Conservation (phyloP, 2,113 vertebrate genomes). For the Cathartes aura region DNA sequence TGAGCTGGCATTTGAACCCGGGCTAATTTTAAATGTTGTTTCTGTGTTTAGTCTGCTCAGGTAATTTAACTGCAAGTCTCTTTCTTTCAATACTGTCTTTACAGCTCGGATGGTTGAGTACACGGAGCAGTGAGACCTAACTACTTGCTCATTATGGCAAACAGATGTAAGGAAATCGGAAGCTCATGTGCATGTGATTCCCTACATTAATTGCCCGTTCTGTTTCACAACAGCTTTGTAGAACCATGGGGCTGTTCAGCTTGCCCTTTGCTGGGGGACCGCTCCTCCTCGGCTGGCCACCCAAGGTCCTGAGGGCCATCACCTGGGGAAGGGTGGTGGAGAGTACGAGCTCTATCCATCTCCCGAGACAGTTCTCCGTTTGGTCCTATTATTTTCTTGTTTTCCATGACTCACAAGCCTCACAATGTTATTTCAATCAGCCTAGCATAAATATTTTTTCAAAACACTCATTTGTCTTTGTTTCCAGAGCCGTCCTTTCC, state of each 20-base stretch:
- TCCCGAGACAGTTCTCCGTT: neutral
- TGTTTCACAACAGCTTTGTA: neutral
- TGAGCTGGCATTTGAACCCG: slow-evolving; percentile 8
- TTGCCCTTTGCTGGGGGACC: fast-evolving
- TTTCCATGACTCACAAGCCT: neutral
- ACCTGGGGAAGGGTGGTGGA: neutral
- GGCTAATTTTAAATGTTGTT: slow-evolving; percentile 14
- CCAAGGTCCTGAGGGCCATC: neutral
- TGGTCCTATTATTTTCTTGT: neutral
- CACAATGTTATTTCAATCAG: neutral
- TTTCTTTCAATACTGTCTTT: neutral
- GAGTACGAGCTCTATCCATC: neutral
- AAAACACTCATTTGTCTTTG: slow-evolving; percentile 8
- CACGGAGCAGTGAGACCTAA: neutral
- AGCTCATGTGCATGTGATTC: fast-evolving
- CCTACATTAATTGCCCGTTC: neutral
- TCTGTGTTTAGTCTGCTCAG: neutral
- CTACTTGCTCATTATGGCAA: neutral
- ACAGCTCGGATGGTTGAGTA: neutral
- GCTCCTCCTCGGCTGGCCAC: neutral
- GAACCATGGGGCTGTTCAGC: neutral
- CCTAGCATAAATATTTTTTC: neutral
- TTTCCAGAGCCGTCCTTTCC: neutral
- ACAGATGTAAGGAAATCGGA: neutral
- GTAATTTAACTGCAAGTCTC: neutral